A percentile compares a stretch with the other conserved stretches of the same genome.
These are phyloP conservation scores for Danaus chrysippus DNA, from an alignment of 2,888 invertebrate species.

Conservation along the genomic window DNA sequence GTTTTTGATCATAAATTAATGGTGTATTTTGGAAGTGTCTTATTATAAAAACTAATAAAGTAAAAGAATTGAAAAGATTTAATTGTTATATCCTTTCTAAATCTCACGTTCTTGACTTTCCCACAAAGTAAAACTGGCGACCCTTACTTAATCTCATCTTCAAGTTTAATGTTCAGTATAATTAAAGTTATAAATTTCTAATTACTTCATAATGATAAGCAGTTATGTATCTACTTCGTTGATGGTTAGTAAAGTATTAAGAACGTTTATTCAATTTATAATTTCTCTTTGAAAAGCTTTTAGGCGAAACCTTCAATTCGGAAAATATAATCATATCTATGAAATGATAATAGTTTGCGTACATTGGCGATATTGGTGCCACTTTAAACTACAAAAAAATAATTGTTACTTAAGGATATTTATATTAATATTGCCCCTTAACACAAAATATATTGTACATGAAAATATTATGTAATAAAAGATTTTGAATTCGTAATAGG, in stretches of 20 bases:
- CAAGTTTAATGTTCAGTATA: slow-evolving; percentile 37
- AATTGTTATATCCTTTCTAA: slow-evolving; percentile 28
- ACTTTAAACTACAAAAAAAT: too few relatives aligned
- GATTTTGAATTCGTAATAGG: slow-evolving; percentile 1
- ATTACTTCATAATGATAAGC: slow-evolving; percentile 15
- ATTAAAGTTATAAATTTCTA: slow-evolving; percentile 18
- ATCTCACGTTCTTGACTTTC: slow-evolving; percentile 49
- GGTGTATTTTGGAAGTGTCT: too few relatives aligned
- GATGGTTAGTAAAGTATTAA: slow-evolving; percentile 4
- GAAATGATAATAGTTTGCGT: neutral
- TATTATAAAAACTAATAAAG: too few relatives aligned
- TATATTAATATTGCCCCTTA: neutral
- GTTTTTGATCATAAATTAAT: too few relatives aligned
- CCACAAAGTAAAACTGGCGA: slow-evolving; percentile 55
- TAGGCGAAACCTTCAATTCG: too few relatives aligned
- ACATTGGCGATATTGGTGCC: too few relatives aligned
- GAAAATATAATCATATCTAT: too few relatives aligned
- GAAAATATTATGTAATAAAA: neutral
- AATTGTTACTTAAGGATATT: too few relatives aligned
- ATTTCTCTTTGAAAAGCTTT: neutral
- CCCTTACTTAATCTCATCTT: slow-evolving; percentile 48
- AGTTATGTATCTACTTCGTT: slow-evolving; percentile 2
- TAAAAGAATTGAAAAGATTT: neutral
- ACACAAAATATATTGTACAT: neutral
- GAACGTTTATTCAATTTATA: neutral